Percentiles rank a stretch among this genome's conserved stretches.
These are phyloP conservation scores for Hippolais icterina DNA, from an alignment of 2,113 vertebrate species.

Conservation along the genomic window DNA sequence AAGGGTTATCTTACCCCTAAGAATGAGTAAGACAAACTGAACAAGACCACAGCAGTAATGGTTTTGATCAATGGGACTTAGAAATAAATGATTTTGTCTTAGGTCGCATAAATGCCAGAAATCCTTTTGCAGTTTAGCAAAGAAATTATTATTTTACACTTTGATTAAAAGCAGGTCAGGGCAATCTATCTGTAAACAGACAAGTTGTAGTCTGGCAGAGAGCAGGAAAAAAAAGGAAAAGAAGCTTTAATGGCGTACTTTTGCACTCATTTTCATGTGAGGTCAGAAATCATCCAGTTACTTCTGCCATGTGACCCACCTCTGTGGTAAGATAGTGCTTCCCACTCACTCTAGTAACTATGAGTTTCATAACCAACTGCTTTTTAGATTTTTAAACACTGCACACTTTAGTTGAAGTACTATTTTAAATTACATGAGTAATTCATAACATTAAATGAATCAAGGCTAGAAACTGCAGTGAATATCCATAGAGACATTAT, in stretches of 20 bases:
- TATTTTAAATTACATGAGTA: background rate
- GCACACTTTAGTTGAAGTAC: background rate
- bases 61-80: background rate
- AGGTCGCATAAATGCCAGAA: background rate
- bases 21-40: background rate
- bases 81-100: background rate
- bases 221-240: background rate
- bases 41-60: background rate
- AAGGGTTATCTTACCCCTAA: background rate
- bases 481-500: background rate
- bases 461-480: background rate
- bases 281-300: background rate
- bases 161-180: background rate
- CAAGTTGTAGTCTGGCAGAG: background rate
- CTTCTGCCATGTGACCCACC: background rate
- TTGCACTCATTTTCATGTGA: background rate
- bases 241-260: background rate
- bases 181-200: background rate
- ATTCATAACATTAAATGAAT: background rate
- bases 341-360: background rate
- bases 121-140: background rate
- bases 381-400: background rate
- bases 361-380: background rate
- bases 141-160: background rate
- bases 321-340: background rate